phyloP scores from a whole-genome alignment of 2,888 invertebrate genomes.

The Drosophila niveifrons region DNA sequence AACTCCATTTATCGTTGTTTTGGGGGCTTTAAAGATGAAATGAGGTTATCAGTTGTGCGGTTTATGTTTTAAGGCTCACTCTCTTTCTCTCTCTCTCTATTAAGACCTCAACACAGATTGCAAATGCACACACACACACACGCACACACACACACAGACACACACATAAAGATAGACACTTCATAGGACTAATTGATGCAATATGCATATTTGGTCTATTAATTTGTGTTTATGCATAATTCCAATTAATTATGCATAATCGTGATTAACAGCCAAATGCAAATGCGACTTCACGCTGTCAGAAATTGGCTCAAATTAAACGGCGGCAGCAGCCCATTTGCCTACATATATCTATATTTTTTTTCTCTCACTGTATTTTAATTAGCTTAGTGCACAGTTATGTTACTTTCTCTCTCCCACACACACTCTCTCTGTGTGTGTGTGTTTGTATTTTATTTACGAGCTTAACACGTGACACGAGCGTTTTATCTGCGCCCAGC shows the following conservation, averaged over 20 bases:
- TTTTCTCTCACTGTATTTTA: conserved; percentile 59
- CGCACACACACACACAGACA: neutral
- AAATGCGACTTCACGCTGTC: conserved; percentile 51
- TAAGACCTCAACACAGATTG: conserved; percentile 35
- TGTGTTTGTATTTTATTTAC: conserved; percentile 54
- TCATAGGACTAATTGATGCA: conserved; percentile 71
- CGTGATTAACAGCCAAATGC: conserved; percentile 79
- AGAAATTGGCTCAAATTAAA: conserved; percentile 52
- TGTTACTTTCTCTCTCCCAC: conserved; percentile 3
- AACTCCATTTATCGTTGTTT: conserved; percentile 74
- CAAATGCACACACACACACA: conserved; percentile 3
- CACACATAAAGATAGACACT: conserved; percentile 1
- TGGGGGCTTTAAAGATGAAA: conserved; percentile 72
- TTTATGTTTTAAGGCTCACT: conserved; percentile 49
- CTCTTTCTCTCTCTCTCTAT: conserved; percentile 49
- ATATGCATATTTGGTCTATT: conserved; percentile 80
- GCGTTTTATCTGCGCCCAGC: conserved; percentile 57
- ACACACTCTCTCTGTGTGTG: neutral
- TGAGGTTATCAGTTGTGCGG: conserved; percentile 70
- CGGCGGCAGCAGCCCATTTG: conserved; percentile 37
- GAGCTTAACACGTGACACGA: conserved; percentile 59
- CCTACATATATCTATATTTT: conserved; percentile 1
- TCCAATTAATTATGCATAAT: conserved; percentile 80
- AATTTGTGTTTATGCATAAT: conserved; percentile 80
- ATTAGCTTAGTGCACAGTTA: conserved; percentile 42